Evolutionary conservation across 2,113 vertebrate species (phyloP).

Genomic region (Anarhynchus alexandrinus): DNA sequence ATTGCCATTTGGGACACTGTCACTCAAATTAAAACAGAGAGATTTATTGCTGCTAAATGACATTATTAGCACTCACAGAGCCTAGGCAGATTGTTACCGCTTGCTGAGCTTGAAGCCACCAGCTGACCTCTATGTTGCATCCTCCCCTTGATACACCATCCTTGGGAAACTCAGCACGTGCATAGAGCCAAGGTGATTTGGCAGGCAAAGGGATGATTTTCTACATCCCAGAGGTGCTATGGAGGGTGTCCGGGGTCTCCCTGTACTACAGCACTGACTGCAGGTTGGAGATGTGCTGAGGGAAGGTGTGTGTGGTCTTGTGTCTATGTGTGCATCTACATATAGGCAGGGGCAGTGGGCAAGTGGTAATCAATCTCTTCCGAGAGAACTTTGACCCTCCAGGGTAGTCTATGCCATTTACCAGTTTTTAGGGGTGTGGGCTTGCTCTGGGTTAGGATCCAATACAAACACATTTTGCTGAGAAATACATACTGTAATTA

Average conservation of each 20-base stretch:
- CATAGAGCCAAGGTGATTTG: background rate
- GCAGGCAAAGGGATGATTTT: background rate
- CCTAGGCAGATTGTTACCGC: background rate
- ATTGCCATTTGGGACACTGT: background rate
- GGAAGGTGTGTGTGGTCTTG: background rate
- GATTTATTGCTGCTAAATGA: background rate
- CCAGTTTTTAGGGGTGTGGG: background rate
- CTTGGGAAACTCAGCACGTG: background rate
- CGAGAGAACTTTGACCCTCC: background rate
- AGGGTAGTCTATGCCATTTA: background rate
- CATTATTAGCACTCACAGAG: background rate
- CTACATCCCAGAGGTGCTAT: background rate
- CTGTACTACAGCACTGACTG: background rate
- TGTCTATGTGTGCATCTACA: background rate
- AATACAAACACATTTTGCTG: background rate
- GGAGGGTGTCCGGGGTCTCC: background rate
- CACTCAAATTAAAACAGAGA: background rate
- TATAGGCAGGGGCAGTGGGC: rapidly evolving
- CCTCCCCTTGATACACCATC: background rate
- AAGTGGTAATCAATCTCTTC: background rate
- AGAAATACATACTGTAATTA: background rate
- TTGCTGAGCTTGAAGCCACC: background rate
- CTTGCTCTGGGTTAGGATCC: background rate
- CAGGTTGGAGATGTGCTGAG: background rate
- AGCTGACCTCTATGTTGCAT: background rate